Evolutionary conservation across 2,888 invertebrate genomes (phyloP), one percentile per base, ranked within the genome.

Genomic region (Myathropa florea): DNA sequence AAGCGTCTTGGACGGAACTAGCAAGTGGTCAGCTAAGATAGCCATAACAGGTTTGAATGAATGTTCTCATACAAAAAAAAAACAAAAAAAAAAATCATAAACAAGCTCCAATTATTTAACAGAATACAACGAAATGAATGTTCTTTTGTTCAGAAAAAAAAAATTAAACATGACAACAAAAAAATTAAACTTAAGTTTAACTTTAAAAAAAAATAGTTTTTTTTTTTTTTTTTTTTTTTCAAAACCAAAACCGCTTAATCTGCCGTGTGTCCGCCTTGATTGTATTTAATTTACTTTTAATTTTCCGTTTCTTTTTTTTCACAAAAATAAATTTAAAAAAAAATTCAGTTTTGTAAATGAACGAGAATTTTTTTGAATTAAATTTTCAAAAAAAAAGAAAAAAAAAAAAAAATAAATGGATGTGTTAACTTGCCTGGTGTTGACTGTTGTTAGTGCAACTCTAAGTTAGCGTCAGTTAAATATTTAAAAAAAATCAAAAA

Each of bases 11-110:
- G 99, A 99, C 94, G 99, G 99, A 92, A 99, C 99, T 90, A 98
- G 98, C 93, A 99, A 99, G 95, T 99, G 99, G 99, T 99, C 99
- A 92, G 99, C 99, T 92, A 99, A 99, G 96, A 99, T 99, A 94
- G 98, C 98, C 93, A 98, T 99, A 94, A 99, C 99, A 97, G 98
- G 99, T 99, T 97, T 96, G 97, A 89, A 89, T 88, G 83, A 83
- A 79, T 73, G 82, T 78, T 78, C 70, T 82, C 79, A 18, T 79
- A 65, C 79, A 67, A 77, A 59, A 83, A 61, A 61, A 39, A 77
- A 80, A 75, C 70, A 76, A 26, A 68, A 64, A 64, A 80, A 64
- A 72, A 88, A 73, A 18, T 18, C n/a, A 46, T 46, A 46, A 46
- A 46, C 46, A 81, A 55, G 79, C 78, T 76, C 79, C 64, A 87